phyloP scores from a whole-genome alignment of 2,797 vertebrate genomes.

The Schizopygopsis pylzovi region DNA sequence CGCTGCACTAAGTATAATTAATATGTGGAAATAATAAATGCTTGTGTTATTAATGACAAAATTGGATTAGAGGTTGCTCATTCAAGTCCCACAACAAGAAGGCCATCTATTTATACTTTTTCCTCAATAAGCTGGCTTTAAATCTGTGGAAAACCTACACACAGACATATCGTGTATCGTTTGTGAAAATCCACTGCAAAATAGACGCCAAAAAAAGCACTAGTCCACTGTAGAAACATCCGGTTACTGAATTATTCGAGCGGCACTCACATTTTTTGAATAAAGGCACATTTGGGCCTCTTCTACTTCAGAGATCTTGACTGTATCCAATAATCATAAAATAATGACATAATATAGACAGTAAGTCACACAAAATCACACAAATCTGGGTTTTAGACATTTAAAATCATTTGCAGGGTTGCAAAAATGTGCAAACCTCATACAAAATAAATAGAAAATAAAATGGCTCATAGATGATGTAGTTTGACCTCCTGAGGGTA shows the following conservation, averaged over 20 bases:
- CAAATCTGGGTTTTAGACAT: not conserved
- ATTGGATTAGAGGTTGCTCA: constrained; percentile 58
- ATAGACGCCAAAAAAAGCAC: constrained; percentile 46
- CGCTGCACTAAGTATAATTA: constrained; percentile 52
- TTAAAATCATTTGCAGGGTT: not conserved
- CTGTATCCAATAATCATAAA: not conserved
- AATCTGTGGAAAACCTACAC: constrained; percentile 34
- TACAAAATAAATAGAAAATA: not conserved
- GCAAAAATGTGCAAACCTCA: not conserved
- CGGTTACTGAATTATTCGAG: too few relatives aligned
- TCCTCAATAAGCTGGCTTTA: constrained; percentile 57
- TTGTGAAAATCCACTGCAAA: not conserved
- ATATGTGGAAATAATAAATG: constrained; percentile 51
- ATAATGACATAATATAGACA: not conserved
- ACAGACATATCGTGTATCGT: constrained; percentile 7
- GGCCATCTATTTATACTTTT: constrained; percentile 51
- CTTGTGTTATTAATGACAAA: constrained; percentile 55
- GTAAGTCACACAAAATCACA: not conserved
- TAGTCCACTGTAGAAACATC: not conserved
- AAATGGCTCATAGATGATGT: not conserved
- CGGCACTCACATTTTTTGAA: not conserved
- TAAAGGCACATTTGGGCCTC: not conserved
- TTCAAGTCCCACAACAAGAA: constrained; percentile 24
- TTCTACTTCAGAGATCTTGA: not conserved
- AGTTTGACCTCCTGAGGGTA: not conserved